Base-by-base conservation (phyloP, 2,888 invertebrate species). In the Ochropacha duplaris region DNA sequence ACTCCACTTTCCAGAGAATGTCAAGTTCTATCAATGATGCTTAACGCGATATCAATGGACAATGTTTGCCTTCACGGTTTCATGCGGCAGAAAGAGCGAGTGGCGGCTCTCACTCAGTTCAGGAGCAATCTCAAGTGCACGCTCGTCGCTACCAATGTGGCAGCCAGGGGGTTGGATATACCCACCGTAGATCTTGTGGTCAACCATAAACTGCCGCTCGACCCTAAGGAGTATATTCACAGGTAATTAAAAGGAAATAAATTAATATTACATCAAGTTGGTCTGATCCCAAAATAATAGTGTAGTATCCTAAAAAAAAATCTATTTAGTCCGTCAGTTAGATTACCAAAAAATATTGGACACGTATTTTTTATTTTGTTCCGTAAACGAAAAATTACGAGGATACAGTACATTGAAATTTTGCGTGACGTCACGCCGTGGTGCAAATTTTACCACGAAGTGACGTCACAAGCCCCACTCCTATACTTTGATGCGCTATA, bases 61-160 rank as follows among this genome's bases (percentile, higher is more conserved):
- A 98, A 98, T 84, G 97, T 97, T 0, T 96, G 98, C 50, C 92
- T 99, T 9, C 99, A 99, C 87, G 98, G 98, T 0, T 97, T 97
- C 94, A 96, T 99, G 90, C 93, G 96, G 14, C 99, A 99, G 84
- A 94, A 94, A 66, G 96, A 98, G 77, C 94, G 99, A 8, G 94
- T 98, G 39, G 94, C 96, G 0, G 95, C 99, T 0, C 93, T 99
- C 1, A 94, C 96, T 11, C 96, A 95, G 81, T 99, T 99, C 86
- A 96, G 99, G 74, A 98, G 99, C 0, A 97, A 97, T 80, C 95
- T 96, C 57, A 94, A 96, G 8, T 96, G 96, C 72, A 97, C 99
- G 22, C 92, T 99, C 22, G 96, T 99, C 57, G 98, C 99, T 0
- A 99, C 99, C 0, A 99, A 99, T 90, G 98, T 99, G 0, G 99